Evolutionary conservation across 2,888 invertebrate species (phyloP).

Genomic region (Panzeria rudis): DNA sequence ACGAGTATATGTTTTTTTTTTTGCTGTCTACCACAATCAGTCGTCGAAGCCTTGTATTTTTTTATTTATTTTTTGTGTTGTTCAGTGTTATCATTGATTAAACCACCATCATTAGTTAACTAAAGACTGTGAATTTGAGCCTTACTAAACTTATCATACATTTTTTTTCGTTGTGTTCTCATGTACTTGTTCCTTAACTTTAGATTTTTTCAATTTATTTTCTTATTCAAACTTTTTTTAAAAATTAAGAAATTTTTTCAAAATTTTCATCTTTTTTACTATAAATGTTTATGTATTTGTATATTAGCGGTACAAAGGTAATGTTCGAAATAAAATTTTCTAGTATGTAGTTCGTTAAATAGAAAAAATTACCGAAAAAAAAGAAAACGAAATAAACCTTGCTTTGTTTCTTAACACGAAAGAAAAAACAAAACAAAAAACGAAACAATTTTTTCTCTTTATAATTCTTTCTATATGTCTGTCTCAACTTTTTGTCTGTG

Average conservation of each 20-base stretch:
- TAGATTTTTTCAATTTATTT: constrained; percentile 33
- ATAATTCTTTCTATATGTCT: constrained; percentile 43
- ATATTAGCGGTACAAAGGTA: constrained; percentile 77
- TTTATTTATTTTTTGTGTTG: no score
- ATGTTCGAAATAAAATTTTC: constrained; percentile 72
- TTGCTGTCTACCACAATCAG: no score
- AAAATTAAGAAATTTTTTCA: constrained; percentile 19
- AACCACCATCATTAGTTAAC: no score
- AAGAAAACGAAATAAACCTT: constrained; percentile 73
- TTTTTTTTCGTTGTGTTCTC: constrained; percentile 30
- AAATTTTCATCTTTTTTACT: constrained; percentile 33
- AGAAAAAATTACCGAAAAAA: constrained; percentile 34
- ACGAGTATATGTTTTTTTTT: no score
- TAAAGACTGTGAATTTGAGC: no score
- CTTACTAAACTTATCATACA: constrained; percentile 40
- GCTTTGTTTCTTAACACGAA: constrained; percentile 38
- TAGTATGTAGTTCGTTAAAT: constrained; percentile 15
- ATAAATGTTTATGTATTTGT: constrained; percentile 79
- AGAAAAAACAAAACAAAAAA: constrained; percentile 41
- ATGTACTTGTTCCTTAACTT: constrained; percentile 38
- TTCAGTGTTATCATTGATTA: no score
- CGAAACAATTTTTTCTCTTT: constrained; percentile 55
- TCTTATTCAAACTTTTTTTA: constrained; percentile 5
- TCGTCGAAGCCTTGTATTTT: no score
- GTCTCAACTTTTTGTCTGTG: constrained; percentile 19